phyloP scores from a whole-genome alignment of 2,113 vertebrate genomes.

The rabbit (Oryctolagus cuniculus) region mOryCun1.1 NC_091437.1:45835501-45836000 shows the following conservation, averaged over 20 bases:
- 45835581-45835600: background rate
- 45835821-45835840: background rate
- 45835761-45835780: background rate
- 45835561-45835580: background rate
- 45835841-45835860: background rate
- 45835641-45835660: background rate
- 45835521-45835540: conserved; percentile 11
- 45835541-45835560: background rate
- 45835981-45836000: background rate
- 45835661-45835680: background rate
- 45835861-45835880: background rate
- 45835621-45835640: background rate
- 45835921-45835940: background rate
- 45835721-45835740: background rate
- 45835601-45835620: background rate
- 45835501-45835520: no score
- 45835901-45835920: background rate
- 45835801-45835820: background rate
- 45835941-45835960: background rate
- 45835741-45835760: background rate
- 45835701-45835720: fast-evolving
- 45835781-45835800: background rate
- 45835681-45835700: background rate
- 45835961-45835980: background rate
- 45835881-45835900: background rate